These are phyloP conservation scores for Pristis pectinata DNA, from an alignment of 2,797 vertebrate species.

Conservation along the genomic window DNA sequence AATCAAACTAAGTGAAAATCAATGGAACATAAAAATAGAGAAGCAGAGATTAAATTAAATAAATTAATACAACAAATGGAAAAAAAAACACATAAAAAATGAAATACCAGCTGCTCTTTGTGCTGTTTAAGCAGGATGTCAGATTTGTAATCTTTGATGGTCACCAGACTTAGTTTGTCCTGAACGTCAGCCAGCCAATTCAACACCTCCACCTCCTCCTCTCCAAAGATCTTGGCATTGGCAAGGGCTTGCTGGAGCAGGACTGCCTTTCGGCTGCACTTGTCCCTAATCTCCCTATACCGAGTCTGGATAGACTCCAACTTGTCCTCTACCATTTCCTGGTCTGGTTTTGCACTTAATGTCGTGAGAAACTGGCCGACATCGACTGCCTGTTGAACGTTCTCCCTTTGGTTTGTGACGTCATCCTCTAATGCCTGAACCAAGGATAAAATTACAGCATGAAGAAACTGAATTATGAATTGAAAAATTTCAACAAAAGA, in stretches of 20 bases:
- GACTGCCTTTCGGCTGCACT: slow-evolving; percentile 70
- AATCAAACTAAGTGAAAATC: slow-evolving; percentile 44
- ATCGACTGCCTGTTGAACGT: slow-evolving; percentile 67
- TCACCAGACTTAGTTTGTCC: slow-evolving; percentile 82
- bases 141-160: slow-evolving; percentile 79
- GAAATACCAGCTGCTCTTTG: slow-evolving; percentile 79
- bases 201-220: slow-evolving; percentile 98
- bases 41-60: slow-evolving; percentile 30
- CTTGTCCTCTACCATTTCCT: slow-evolving; percentile 71
- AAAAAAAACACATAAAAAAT: slow-evolving; percentile 43
- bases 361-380: slow-evolving; percentile 74
- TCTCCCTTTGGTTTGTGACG: slow-evolving; percentile 60
- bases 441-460: slow-evolving; percentile 44
- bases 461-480: slow-evolving; percentile 47
- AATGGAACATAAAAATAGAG: neutral
- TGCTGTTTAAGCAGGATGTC: slow-evolving; percentile 83
- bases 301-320: slow-evolving; percentile 68
- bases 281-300: slow-evolving; percentile 71
- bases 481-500: neutral
- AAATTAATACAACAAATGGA: slow-evolving; percentile 41
- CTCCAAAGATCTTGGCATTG: slow-evolving; percentile 91
- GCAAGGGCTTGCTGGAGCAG: slow-evolving; percentile 87
- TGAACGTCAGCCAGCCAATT: slow-evolving; percentile 97
- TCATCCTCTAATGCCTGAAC: slow-evolving; percentile 83
- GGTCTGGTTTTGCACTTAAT: slow-evolving; percentile 75